phyloP scores from a whole-genome alignment of 2,888 invertebrate genomes.

The Macaria liturata region DNA sequence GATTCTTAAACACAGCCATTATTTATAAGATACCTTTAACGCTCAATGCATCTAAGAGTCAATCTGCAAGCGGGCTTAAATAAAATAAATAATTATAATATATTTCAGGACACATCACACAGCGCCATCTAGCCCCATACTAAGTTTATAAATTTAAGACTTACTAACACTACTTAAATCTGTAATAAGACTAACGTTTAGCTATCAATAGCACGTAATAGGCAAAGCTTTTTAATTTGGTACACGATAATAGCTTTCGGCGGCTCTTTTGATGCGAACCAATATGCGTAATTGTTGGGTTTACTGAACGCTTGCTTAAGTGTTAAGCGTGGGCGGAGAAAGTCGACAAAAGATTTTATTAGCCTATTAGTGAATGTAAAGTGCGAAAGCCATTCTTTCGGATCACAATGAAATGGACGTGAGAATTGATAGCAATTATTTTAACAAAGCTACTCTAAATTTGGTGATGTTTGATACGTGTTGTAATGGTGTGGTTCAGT shows the following conservation, averaged over 20 bases:
- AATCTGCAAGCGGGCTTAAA: no score
- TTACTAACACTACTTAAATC: no score
- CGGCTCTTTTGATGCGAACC: constrained; percentile 74
- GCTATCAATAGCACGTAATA: constrained; percentile 46
- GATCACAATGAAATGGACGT: constrained; percentile 10
- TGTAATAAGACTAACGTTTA: constrained; percentile 21
- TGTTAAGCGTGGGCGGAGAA: constrained; percentile 44
- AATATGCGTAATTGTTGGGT: constrained; percentile 82
- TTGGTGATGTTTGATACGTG: no score
- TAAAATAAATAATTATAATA: no score
- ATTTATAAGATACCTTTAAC: no score
- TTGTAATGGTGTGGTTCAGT: no score
- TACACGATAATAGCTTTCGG: constrained; percentile 62
- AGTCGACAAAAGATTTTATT: constrained; percentile 29
- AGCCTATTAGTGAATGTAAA: constrained; percentile 22
- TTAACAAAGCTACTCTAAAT: background rate
- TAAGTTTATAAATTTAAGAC: no score
- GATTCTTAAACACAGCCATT: no score
- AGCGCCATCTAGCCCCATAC: no score
- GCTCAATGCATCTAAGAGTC: no score
- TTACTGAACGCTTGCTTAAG: constrained; percentile 59
- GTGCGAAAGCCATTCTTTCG: constrained; percentile 18
- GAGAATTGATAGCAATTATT: constrained; percentile 1
- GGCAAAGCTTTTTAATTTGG: constrained; percentile 70
- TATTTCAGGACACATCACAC: no score